A percentile compares a stretch with the other conserved stretches of the same genome.
Evolutionary conservation across 2,113 vertebrate species (phyloP).

Genomic region (Apistogramma diplotaenia): DNA sequence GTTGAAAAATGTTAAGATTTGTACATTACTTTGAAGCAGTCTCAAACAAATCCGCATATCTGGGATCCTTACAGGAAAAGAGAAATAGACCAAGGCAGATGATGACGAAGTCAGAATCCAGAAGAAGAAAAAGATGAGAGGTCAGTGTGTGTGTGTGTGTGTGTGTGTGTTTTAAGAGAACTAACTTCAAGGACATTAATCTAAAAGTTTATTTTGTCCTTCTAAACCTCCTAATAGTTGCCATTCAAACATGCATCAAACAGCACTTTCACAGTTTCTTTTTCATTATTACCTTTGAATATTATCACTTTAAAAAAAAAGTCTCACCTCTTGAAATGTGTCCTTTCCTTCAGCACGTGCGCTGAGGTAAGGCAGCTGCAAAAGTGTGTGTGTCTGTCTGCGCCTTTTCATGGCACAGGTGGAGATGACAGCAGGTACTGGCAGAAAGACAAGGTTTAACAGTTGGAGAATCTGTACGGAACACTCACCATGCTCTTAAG

Average conservation of each 20-base stretch:
- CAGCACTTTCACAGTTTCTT: background rate
- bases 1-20: constrained; percentile 41
- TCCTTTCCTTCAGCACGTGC: constrained; percentile 2
- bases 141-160: background rate
- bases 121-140: background rate
- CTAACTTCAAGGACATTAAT: background rate
- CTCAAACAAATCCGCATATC: constrained; percentile 33
- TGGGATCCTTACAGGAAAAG: constrained; percentile 7
- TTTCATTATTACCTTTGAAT: background rate
- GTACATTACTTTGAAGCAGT: constrained; percentile 19
- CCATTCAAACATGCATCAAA: background rate
- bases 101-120: background rate
- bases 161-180: background rate
- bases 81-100: constrained; percentile 9
- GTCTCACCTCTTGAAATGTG: background rate
- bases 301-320: background rate
- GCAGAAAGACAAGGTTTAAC: constrained; percentile 57
- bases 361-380: constrained; percentile 44
- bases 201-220: background rate
- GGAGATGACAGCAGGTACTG: constrained; percentile 54
- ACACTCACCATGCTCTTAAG: constrained; percentile 33
- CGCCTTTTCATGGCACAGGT: constrained; percentile 56
- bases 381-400: constrained; percentile 20
- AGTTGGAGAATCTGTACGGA: constrained; percentile 57
- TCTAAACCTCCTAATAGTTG: background rate